Conservation (phyloP, 2,888 invertebrate genomes). For the Nemurella pictetii region DNA sequence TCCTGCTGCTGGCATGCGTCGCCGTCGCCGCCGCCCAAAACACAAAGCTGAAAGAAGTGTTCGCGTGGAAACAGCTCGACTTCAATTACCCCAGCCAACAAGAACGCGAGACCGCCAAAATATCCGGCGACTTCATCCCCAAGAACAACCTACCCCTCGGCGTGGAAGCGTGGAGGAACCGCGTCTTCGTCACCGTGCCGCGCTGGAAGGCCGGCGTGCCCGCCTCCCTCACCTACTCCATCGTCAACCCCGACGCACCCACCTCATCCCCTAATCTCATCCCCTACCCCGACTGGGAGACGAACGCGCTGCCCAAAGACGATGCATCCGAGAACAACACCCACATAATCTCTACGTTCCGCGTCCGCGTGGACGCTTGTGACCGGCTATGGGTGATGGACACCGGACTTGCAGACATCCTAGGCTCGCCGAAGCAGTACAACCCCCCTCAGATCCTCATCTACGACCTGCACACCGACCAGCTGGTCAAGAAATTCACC, state of each 20-base stretch:
- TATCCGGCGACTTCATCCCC: constrained; percentile 62
- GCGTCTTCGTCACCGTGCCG: constrained; percentile 65
- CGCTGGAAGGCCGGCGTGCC: constrained; percentile 71
- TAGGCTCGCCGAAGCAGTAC: constrained; percentile 53
- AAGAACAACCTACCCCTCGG: constrained; percentile 72
- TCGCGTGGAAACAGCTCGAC: constrained; percentile 70
- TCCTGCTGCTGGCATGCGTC: constrained; percentile 3
- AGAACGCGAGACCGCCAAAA: constrained; percentile 63
- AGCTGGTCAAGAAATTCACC: constrained; percentile 61
- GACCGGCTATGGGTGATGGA: constrained; percentile 79
- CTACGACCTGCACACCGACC: constrained; percentile 75
- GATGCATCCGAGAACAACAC: constrained; percentile 47
- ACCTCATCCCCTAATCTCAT: constrained; percentile 51
- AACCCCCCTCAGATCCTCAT: constrained; percentile 57
- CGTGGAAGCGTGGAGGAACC: constrained; percentile 70
- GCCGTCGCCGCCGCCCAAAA: constrained; percentile 2
- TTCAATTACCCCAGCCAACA: constrained; percentile 67
- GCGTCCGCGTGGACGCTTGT: constrained; percentile 73
- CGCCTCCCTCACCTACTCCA: constrained; percentile 69
- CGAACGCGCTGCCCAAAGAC: constrained; percentile 73
- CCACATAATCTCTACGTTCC: constrained; percentile 61
- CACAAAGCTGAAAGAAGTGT: constrained; percentile 59
- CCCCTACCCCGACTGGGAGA: constrained; percentile 77
- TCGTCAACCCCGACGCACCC: constrained; percentile 49
- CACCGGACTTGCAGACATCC: constrained; percentile 75